Conservation (phyloP, 2,888 invertebrate genomes). For the Drosophila nigritarsus region DNA sequence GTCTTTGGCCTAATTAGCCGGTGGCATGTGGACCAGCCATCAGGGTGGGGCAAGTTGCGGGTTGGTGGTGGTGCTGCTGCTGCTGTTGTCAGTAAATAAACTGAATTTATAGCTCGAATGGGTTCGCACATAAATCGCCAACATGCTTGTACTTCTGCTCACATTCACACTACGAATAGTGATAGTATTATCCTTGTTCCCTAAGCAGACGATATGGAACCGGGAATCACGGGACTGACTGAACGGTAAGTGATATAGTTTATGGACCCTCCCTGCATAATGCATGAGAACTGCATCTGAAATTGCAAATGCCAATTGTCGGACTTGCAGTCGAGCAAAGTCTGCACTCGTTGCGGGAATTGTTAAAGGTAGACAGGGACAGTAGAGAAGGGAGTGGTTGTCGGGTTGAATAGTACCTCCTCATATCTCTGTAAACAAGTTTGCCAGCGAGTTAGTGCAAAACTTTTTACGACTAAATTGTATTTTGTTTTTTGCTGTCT, state of each 20-base stretch:
- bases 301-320: constrained; percentile 57
- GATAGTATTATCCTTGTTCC: constrained; percentile 8
- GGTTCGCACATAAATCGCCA: constrained; percentile 26
- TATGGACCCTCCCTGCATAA: constrained; percentile 53
- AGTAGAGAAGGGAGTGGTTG: too few species aligned
- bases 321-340: constrained; percentile 26
- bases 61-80: neutral
- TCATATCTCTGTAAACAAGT: constrained; percentile 56
- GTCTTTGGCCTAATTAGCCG: constrained; percentile 65
- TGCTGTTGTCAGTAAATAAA: constrained; percentile 40
- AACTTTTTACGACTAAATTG: constrained; percentile 64
- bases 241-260: constrained; percentile 64
- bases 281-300: constrained; percentile 58
- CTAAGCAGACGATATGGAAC: constrained; percentile 3
- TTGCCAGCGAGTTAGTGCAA: constrained; percentile 51
- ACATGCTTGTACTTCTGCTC: constrained; percentile 10
- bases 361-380: neutral
- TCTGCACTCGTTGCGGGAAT: constrained; percentile 8
- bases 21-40: constrained; percentile 27
- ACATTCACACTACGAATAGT: neutral
- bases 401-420: neutral
- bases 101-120: constrained; percentile 20
- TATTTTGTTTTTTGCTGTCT: constrained; percentile 58
- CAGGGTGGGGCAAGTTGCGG: neutral
- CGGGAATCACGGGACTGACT: constrained; percentile 48